Evolutionary conservation across 1,140 invertebrate species (phyloP).

Genomic region (Drosophila ogumai): DNA sequence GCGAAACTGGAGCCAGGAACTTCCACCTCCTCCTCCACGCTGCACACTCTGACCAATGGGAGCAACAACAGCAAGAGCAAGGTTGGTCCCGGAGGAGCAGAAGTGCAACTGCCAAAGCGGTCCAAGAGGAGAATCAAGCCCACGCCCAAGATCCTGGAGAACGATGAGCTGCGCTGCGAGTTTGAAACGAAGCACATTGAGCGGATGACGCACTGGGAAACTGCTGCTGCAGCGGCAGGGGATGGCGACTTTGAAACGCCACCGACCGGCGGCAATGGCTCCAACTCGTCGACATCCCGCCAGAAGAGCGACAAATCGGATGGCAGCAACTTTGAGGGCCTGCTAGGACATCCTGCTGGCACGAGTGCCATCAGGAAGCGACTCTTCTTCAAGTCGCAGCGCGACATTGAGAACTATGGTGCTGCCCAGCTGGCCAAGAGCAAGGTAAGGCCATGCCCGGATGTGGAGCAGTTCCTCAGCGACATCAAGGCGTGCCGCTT

Average conservation of each 20-base stretch:
- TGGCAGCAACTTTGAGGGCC: conserved; percentile 35
- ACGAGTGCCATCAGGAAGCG: conserved; percentile 74
- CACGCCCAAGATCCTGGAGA: conserved; percentile 86
- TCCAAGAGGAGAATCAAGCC: conserved; percentile 86
- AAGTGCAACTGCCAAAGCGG: conserved; percentile 70
- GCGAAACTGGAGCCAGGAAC: conserved; percentile 8
- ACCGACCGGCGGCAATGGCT: conserved; percentile 24
- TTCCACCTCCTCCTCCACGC: neutral
- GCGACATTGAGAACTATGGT: conserved; percentile 67
- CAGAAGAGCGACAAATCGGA: conserved; percentile 78
- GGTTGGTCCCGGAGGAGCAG: neutral
- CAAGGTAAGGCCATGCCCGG: conserved; percentile 58
- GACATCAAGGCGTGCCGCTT: conserved; percentile 75
- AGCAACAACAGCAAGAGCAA: conserved; percentile 39
- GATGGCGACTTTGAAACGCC: conserved; percentile 51
- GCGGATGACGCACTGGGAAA: conserved; percentile 80
- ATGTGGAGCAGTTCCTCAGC: conserved; percentile 75
- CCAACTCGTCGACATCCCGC: conserved; percentile 53
- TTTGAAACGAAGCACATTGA: conserved; percentile 87
- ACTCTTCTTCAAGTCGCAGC: conserved; percentile 68
- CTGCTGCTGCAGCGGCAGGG: conserved; percentile 15
- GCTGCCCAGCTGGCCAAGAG: conserved; percentile 65
- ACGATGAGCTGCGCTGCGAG: conserved; percentile 86
- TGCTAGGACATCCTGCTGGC: conserved; percentile 52
- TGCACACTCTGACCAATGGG: conserved; percentile 50